These are phyloP conservation scores for Agrypnia vestita DNA, from an alignment of 1,140 invertebrate genomes.

Conservation along the genomic window DNA sequence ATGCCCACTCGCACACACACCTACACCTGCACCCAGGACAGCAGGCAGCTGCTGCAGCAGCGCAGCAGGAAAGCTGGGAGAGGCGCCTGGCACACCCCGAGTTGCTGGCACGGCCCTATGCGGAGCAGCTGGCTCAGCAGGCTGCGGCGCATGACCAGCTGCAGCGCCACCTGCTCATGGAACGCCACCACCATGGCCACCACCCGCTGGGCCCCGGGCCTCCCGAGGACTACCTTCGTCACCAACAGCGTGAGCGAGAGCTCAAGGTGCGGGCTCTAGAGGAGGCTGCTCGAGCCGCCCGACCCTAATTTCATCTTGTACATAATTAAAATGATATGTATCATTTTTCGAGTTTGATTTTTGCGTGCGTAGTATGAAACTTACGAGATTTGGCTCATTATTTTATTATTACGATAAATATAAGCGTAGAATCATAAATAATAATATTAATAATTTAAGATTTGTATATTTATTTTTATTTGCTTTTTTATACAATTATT, in stretches of 20 bases:
- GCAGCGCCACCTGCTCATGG: slow-evolving; percentile 87
- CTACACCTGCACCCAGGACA: slow-evolving; percentile 90
- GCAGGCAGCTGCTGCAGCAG: slow-evolving; percentile 82
- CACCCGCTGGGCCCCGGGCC: slow-evolving; percentile 77
- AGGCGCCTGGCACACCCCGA: slow-evolving; percentile 77
- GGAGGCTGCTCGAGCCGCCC: slow-evolving; percentile 86
- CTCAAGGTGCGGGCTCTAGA: slow-evolving; percentile 88
- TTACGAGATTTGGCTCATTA: slow-evolving; percentile 2
- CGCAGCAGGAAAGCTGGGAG: slow-evolving; percentile 76
- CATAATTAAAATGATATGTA: too few relatives aligned
- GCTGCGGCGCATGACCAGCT: slow-evolving; percentile 89
- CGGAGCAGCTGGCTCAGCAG: slow-evolving; percentile 88
- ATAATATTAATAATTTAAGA: slow-evolving; percentile 13
- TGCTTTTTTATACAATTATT: slow-evolving; percentile 26
- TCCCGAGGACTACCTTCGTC: slow-evolving; percentile 87
- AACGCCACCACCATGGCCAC: slow-evolving; percentile 76
- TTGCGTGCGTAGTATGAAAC: too few relatives aligned
- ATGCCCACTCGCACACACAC: slow-evolving; percentile 91
- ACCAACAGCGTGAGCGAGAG: slow-evolving; percentile 87
- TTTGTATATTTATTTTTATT: slow-evolving; percentile 34
- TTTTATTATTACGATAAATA: neutral
- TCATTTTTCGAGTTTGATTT: too few relatives aligned
- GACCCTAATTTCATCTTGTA: slow-evolving; percentile 70
- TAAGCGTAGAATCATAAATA: slow-evolving; percentile 9
- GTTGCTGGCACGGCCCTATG: slow-evolving; percentile 85